These are phyloP conservation scores for Stylophora pistillata DNA, from an alignment of 64 coral and sea anemone species.

Conservation along the genomic window DNA sequence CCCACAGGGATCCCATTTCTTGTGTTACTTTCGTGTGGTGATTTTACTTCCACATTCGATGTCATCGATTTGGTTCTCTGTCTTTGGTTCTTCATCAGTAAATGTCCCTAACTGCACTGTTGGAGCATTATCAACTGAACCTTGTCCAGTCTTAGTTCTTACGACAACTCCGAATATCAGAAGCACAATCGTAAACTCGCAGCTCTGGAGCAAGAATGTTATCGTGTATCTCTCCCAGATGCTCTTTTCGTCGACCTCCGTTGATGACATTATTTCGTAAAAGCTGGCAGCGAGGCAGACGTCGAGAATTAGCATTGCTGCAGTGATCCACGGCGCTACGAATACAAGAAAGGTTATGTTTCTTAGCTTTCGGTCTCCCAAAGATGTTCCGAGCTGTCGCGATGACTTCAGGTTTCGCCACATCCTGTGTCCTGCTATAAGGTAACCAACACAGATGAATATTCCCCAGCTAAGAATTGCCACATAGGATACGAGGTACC, in stretches of 20 bases:
- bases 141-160: background rate
- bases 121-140: background rate
- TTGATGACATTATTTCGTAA: background rate
- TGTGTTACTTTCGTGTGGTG: too few relatives aligned
- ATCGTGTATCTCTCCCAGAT: background rate
- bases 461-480: background rate
- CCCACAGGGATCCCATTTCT: too few relatives aligned
- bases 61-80: background rate
- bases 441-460: constrained; percentile 4
- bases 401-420: constrained; percentile 34
- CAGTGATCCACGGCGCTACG: background rate
- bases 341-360: background rate
- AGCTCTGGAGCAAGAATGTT: background rate
- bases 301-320: constrained; percentile 2
- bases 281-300: background rate
- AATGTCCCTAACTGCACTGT: background rate
- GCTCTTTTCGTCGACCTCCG: background rate
- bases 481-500: background rate
- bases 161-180: constrained; percentile 25
- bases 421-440: constrained; percentile 4
- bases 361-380: background rate
- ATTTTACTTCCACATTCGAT: background rate
- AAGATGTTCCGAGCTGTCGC: background rate
- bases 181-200: background rate
- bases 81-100: background rate